These are phyloP conservation scores for Spea multiplicata DNA, from an alignment of 2,113 vertebrate genomes.

Conservation along the genomic window DNA sequence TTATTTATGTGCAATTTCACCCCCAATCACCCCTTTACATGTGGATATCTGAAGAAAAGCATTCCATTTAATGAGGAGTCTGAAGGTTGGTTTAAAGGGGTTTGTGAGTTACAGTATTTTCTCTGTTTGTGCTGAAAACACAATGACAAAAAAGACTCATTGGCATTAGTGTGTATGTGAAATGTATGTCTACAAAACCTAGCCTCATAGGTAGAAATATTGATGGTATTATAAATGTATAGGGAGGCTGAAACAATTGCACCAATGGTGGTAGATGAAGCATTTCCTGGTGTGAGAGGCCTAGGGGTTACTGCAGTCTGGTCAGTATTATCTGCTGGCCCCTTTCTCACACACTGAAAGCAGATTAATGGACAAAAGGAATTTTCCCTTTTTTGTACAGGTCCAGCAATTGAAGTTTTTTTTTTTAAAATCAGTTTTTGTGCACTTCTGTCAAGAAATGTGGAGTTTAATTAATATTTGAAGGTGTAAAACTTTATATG, in stretches of 20 bases:
- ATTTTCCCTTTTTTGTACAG: slow-evolving; percentile 20
- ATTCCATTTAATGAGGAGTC: slow-evolving; percentile 83
- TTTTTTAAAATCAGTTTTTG: slow-evolving; percentile 70
- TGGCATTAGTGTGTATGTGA: slow-evolving; percentile 77
- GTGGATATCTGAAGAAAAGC: slow-evolving; percentile 85
- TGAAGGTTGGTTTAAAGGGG: slow-evolving; percentile 78
- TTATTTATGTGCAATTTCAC: slow-evolving; percentile 93
- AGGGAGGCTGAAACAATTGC: too few species aligned
- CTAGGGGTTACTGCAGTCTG: background rate
- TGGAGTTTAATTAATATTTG: slow-evolving; percentile 86
- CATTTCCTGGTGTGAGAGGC: background rate
- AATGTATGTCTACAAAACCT: slow-evolving; percentile 58
- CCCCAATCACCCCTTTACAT: slow-evolving; percentile 55
- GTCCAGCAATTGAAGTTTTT: slow-evolving; percentile 70
- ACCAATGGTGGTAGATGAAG: background rate
- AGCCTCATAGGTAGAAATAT: too few species aligned
- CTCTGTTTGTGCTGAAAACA: slow-evolving; percentile 66
- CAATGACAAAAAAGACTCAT: slow-evolving; percentile 56
- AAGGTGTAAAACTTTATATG: slow-evolving; percentile 90
- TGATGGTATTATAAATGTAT: too few species aligned
- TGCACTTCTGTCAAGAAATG: slow-evolving; percentile 81
- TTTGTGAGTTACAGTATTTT: slow-evolving; percentile 64
- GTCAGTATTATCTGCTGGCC: background rate
- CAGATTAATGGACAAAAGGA: too few species aligned
- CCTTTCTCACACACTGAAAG: background rate